Evolutionary conservation across 2,113 vertebrate species (phyloP), one percentile per base, ranked within the genome.

Genomic region (Entelurus aequoreus): DNA sequence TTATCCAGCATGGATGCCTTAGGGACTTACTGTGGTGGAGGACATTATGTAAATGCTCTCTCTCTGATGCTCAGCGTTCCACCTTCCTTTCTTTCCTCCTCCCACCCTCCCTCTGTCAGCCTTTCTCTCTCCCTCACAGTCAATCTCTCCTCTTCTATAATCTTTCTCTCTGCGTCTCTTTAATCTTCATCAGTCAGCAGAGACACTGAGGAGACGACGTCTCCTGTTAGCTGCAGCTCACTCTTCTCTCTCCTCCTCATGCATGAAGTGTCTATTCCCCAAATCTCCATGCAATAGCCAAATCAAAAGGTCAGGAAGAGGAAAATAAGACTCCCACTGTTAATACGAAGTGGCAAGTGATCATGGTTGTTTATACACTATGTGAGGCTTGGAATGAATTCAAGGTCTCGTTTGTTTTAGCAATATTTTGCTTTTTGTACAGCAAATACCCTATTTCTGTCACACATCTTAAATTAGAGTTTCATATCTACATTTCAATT

Each of bases 21-120:
- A 90, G 96, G 96, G 94, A 95, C 87, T 89, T 89, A 92, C 91
- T 93, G 90, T 92, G 93, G 94, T 92, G 92, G 93, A 95, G 95
- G 94, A 98, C 93, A 96, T 98, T 99, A 99, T 98, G 95, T 93
- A 95, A 98, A 98, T 98, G 84, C 74, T 89, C 86, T 72, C 68
- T 82, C 69, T 62, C 65, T 67, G 71, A 63, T 52, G 68, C 61
- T 60, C 50, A 51, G 67, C 57, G 59, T 66, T 49, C 68, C 72
- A 71, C 76, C 75, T 72, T 55, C 55, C 60, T 49, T 65, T 52
- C 72, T 74, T 71, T 72, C 72, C 65, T 48, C 48, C 57, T 66
- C 72, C 57, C 74, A 68, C 69, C 19, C 69, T 69, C 69, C 60
- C 68, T 61, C 63, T 62, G 42, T 46, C 42, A 46, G 10, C 42